These are phyloP conservation scores for Balaeniceps rex DNA, from an alignment of 2,113 vertebrate genomes.

Conservation along the genomic window DNA sequence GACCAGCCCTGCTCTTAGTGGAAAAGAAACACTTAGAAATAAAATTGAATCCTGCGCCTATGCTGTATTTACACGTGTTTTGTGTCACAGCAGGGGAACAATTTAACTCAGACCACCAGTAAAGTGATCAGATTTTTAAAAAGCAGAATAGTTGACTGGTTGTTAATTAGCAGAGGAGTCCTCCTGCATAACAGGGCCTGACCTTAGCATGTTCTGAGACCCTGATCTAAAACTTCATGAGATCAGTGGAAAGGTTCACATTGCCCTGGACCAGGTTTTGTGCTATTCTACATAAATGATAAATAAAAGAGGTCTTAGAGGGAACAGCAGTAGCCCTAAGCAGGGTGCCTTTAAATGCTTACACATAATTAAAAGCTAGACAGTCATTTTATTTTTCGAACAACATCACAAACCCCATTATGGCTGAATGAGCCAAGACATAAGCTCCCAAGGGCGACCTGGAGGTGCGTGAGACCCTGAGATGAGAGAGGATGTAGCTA, in stretches of 20 bases:
- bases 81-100: not conserved
- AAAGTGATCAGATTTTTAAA: not conserved
- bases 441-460: not conserved
- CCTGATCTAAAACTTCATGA: not conserved
- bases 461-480: not conserved
- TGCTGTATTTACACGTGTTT: not conserved
- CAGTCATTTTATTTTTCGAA: not conserved
- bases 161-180: not conserved
- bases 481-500: not conserved
- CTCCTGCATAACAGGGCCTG: not conserved
- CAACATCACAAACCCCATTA: not conserved
- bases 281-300: not conserved
- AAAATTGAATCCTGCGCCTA: not conserved
- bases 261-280: not conserved
- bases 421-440: not conserved
- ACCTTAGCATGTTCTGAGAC: not conserved
- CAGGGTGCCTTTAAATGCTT: not conserved
- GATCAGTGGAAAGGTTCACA: not conserved
- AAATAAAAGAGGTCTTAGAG: not conserved
- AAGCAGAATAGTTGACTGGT: not conserved
- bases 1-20: not conserved
- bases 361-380: not conserved
- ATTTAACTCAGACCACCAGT: not conserved
- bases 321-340: not conserved
- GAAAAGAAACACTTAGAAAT: not conserved